Conservation (phyloP, 1,140 invertebrate genomes). For the Camponotus vicinus region DNA sequence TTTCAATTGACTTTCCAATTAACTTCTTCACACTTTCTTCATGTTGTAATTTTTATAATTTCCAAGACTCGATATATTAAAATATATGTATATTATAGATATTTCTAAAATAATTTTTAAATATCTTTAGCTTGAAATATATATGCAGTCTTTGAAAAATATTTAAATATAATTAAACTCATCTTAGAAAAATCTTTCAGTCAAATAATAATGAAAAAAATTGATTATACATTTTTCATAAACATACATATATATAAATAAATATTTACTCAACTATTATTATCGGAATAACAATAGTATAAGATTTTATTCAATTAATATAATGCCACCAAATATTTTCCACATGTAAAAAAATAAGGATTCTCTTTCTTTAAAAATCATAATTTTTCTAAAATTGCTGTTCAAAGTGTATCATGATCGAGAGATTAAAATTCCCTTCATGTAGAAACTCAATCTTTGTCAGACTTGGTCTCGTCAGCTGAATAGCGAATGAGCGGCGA, state of each 20-base stretch:
- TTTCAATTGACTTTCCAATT: conserved; percentile 1
- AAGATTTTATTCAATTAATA: not conserved
- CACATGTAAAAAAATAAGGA: not conserved
- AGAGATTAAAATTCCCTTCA: not conserved
- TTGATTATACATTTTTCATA: not conserved
- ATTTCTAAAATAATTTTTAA: too few relatives aligned
- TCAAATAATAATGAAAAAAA: conserved; percentile 1
- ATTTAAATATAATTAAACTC: too few relatives aligned
- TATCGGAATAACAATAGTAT: not conserved
- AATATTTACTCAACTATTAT: not conserved
- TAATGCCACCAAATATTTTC: not conserved
- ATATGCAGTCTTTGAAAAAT: too few relatives aligned
- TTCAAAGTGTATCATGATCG: not conserved
- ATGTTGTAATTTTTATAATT: too few relatives aligned
- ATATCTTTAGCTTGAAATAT: too few relatives aligned
- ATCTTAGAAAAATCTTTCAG: not conserved
- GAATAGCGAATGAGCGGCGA: conserved; percentile 3
- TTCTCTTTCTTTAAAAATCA: not conserved
- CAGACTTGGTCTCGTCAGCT: not conserved
- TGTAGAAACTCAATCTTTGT: not conserved
- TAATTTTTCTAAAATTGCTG: not conserved
- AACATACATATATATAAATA: not conserved
- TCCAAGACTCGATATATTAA: too few relatives aligned
- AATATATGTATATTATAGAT: too few relatives aligned
- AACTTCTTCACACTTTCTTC: too few relatives aligned